phyloP scores from a whole-genome alignment of 2,113 vertebrate genomes.

The Barbus barbus region DNA sequence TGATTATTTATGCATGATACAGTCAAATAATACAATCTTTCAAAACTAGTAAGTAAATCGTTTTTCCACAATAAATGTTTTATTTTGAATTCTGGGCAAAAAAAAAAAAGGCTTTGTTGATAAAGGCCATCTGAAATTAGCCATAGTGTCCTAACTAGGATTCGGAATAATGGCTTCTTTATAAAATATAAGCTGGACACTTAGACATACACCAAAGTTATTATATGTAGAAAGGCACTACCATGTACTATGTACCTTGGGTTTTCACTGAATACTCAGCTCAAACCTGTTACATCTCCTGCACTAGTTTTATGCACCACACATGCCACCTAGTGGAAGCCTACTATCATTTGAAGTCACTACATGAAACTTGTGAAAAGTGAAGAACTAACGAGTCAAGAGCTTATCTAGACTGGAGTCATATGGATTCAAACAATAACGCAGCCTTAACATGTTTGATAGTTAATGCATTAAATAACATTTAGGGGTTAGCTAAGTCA shows the following conservation, averaged over 20 bases:
- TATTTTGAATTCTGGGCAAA: not conserved
- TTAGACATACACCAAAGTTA: not conserved
- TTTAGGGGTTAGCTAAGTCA: not conserved
- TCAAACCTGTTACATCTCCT: not conserved
- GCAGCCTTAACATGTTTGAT: not conserved
- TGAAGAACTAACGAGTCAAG: not conserved
- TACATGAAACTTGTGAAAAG: not conserved
- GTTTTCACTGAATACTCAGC: not conserved
- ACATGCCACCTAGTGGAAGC: constrained; percentile 23
- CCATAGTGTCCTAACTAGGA: not conserved
- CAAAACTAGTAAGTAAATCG: not conserved
- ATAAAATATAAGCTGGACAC: not conserved
- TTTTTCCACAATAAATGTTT: not conserved
- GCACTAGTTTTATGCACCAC: not conserved
- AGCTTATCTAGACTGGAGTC: no score
- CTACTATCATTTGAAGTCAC: not conserved
- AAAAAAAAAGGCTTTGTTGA: not conserved
- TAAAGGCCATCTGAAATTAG: not conserved
- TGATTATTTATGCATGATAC: not conserved
- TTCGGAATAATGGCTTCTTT: not conserved
- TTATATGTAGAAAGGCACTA: not conserved
- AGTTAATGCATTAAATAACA: not conserved
- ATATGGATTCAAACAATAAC: no score
- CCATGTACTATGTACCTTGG: not conserved
- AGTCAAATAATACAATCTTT: not conserved